Evolutionary conservation across 2,113 vertebrate species (phyloP).

Genomic region (Forbesichthys papilliferus): DNA sequence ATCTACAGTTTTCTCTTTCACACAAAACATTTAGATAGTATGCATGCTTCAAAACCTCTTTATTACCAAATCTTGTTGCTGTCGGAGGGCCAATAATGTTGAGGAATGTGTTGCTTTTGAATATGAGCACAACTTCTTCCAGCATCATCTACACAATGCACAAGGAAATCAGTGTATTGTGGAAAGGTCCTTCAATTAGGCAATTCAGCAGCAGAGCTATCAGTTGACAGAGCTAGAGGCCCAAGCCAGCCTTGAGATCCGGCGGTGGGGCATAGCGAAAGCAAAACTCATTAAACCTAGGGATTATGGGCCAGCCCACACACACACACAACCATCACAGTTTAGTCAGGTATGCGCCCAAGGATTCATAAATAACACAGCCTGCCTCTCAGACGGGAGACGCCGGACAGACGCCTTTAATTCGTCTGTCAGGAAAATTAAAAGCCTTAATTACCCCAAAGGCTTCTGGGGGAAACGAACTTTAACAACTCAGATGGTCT

Average conservation of each 20-base stretch:
- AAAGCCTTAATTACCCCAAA: slow-evolving; percentile 68
- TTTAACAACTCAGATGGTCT: slow-evolving; percentile 61
- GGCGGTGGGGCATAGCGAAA: slow-evolving; percentile 16
- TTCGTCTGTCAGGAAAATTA: slow-evolving; percentile 65
- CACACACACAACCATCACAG: slow-evolving; percentile 52
- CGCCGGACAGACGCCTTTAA: slow-evolving; percentile 56
- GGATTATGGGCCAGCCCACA: slow-evolving; percentile 53
- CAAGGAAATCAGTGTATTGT: too few relatives aligned
- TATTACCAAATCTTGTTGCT: too few relatives aligned
- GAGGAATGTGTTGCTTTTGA: too few relatives aligned
- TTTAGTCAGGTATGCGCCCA: slow-evolving; percentile 61
- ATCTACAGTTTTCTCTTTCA: too few relatives aligned
- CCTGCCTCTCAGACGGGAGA: slow-evolving; percentile 56
- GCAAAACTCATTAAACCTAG: slow-evolving; percentile 44
- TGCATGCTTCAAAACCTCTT: too few relatives aligned
- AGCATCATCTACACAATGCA: too few relatives aligned
- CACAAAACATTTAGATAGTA: too few relatives aligned
- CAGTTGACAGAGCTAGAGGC: slow-evolving; percentile 12
- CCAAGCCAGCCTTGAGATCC: slow-evolving; percentile 17
- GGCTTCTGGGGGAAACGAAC: slow-evolving; percentile 54
- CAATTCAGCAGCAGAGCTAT: slow-evolving; percentile 4
- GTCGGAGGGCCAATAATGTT: too few relatives aligned
- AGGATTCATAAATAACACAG: slow-evolving; percentile 67
- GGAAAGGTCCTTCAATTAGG: neutral
- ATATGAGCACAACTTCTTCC: too few relatives aligned